These are phyloP conservation scores for Brachyalestes nurse DNA, from an alignment of 2,797 vertebrate genomes.

Conservation along the genomic window DNA sequence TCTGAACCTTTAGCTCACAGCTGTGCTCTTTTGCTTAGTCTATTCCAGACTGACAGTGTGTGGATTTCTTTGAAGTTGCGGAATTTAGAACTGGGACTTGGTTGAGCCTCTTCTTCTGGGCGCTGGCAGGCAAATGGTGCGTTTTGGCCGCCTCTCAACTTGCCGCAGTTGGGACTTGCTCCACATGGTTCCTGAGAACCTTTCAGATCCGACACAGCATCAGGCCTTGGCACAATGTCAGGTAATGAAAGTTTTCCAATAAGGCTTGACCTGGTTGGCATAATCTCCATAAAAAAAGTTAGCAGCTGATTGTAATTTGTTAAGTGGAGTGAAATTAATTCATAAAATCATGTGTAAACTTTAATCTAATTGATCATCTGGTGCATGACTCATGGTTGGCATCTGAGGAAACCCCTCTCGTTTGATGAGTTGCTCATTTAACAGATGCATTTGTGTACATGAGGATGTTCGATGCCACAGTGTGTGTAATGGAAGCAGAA, in stretches of 20 bases:
- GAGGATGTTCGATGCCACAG: slow-evolving; percentile 13
- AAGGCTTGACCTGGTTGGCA: background rate
- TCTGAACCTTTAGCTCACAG: slow-evolving; percentile 12
- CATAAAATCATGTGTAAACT: no score
- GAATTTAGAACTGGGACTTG: background rate
- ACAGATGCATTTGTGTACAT: background rate
- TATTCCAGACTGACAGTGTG: background rate
- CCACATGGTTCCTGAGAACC: slow-evolving; percentile 66
- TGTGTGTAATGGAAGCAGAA: slow-evolving; percentile 38
- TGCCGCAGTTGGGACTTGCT: slow-evolving; percentile 82
- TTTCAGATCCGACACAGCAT: slow-evolving; percentile 54
- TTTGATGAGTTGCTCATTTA: background rate
- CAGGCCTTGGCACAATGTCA: slow-evolving; percentile 48
- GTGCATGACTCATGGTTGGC: slow-evolving; percentile 2
- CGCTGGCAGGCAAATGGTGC: slow-evolving; percentile 66
- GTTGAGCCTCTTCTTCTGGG: background rate
- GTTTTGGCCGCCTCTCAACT: slow-evolving; percentile 72
- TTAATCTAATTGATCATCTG: background rate
- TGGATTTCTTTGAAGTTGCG: slow-evolving; percentile 15
- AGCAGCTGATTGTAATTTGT: background rate
- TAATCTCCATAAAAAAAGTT: background rate
- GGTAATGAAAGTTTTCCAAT: slow-evolving; percentile 65
- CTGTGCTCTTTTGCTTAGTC: background rate
- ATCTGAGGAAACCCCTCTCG: background rate
- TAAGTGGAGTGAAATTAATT: background rate